Evolutionary conservation across 2,113 vertebrate genomes (phyloP).

Genomic region (Leptosomus discolor): DNA sequence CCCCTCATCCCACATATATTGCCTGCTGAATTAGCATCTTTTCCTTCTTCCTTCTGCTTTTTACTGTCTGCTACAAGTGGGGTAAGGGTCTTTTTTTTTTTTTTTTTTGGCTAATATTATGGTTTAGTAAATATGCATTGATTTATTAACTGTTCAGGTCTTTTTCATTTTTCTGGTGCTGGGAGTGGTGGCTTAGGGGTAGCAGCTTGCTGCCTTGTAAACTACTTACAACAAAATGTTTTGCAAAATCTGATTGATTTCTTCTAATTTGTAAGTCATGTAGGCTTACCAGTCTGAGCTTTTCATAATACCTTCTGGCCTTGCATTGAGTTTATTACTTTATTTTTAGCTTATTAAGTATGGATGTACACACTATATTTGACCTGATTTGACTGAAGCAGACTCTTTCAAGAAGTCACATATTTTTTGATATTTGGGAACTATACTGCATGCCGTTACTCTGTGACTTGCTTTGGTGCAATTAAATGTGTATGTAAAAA

Average conservation of each 20-base stretch:
- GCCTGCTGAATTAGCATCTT: background rate
- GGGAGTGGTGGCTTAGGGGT: rapidly evolving
- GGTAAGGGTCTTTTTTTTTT: background rate
- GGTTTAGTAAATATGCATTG: background rate
- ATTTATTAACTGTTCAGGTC: background rate
- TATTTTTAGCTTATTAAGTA: background rate
- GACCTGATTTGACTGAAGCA: background rate
- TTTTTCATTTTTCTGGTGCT: background rate
- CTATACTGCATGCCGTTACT: background rate
- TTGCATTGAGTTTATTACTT: background rate
- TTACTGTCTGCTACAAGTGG: background rate
- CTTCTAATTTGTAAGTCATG: background rate
- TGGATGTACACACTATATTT: background rate
- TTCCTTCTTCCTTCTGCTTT: background rate
- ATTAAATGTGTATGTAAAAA: background rate
- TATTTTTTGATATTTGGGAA: background rate
- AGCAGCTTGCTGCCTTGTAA: background rate
- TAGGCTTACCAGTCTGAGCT: background rate
- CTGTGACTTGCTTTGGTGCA: background rate
- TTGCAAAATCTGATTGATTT: background rate
- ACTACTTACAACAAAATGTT: background rate
- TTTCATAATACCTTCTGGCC: background rate
- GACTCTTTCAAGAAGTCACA: background rate
- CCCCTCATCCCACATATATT: background rate
- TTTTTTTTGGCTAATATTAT: rapidly evolving